These are phyloP conservation scores for Notothenia rossii DNA, from an alignment of 2,113 vertebrate species.

Conservation along the genomic window DNA sequence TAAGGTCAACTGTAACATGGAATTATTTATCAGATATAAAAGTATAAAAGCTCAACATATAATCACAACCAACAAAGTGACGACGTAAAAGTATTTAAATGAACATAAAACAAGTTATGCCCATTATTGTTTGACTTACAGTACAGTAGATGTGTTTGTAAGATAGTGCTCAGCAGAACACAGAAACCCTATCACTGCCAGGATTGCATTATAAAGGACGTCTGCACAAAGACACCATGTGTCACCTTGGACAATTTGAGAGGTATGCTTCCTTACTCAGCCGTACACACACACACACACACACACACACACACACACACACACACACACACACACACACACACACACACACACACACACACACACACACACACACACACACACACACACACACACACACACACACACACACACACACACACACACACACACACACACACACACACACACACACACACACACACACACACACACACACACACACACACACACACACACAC, in stretches of 20 bases:
- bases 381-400: constrained; percentile 38
- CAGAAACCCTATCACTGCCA: constrained; percentile 56
- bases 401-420: constrained; percentile 18
- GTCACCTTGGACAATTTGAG: constrained; percentile 70
- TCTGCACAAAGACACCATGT: constrained; percentile 42
- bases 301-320: constrained; percentile 29
- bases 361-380: constrained; percentile 16
- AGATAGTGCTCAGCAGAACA: constrained; percentile 34
- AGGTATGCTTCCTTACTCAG: constrained; percentile 66
- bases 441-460: constrained; percentile 28
- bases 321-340: constrained; percentile 31
- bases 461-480: constrained; percentile 25
- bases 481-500: constrained; percentile 20
- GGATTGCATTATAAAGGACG: constrained; percentile 37
- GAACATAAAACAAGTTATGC: background rate
- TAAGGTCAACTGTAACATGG: constrained; percentile 34
- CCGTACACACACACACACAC: constrained; percentile 24
- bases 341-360: constrained; percentile 2
- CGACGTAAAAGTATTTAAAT: background rate
- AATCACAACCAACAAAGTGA: constrained; percentile 5
- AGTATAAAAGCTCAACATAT: background rate
- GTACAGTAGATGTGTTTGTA: no score
- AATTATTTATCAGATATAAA: background rate
- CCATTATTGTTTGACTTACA: background rate
- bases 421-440: constrained; percentile 33